These are phyloP conservation scores for Saccopteryx leptura DNA, from an alignment of 2,113 vertebrate species.

Conservation along the genomic window DNA sequence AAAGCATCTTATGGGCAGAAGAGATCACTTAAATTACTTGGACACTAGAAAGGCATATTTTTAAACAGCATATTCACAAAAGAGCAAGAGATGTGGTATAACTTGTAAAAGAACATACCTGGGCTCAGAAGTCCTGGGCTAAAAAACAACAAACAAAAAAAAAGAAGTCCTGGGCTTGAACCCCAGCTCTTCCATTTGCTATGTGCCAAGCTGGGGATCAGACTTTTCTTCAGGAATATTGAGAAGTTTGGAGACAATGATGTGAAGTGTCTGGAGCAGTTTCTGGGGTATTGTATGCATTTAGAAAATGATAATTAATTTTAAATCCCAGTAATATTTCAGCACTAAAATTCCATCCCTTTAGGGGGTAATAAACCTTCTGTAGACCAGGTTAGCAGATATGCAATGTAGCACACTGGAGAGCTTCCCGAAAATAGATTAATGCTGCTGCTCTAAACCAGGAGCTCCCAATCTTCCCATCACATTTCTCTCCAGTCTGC, in stretches of 20 bases:
- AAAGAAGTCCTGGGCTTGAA: background rate
- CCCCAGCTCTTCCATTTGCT: background rate
- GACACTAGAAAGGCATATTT: background rate
- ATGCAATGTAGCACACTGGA: background rate
- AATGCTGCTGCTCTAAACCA: background rate
- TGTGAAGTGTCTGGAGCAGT: background rate
- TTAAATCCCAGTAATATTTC: background rate
- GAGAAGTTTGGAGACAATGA: background rate
- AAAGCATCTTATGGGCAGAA: background rate
- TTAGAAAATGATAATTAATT: background rate
- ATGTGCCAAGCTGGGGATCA: background rate
- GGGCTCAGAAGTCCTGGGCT: background rate
- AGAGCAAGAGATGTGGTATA: background rate
- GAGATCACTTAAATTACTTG: background rate
- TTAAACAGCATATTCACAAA: background rate
- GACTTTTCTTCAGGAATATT: background rate
- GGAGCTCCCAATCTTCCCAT: background rate
- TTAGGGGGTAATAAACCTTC: background rate
- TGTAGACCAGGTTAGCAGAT: background rate
- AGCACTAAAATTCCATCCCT: background rate
- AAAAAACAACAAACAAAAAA: no score
- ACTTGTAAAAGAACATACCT: background rate
- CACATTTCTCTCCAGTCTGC: background rate
- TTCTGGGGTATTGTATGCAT: background rate
- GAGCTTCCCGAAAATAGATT: background rate